Evolutionary conservation across 2,113 vertebrate species (phyloP), one percentile per base, ranked within the genome.

Genomic region (Chaetorhynchus papuensis): DNA sequence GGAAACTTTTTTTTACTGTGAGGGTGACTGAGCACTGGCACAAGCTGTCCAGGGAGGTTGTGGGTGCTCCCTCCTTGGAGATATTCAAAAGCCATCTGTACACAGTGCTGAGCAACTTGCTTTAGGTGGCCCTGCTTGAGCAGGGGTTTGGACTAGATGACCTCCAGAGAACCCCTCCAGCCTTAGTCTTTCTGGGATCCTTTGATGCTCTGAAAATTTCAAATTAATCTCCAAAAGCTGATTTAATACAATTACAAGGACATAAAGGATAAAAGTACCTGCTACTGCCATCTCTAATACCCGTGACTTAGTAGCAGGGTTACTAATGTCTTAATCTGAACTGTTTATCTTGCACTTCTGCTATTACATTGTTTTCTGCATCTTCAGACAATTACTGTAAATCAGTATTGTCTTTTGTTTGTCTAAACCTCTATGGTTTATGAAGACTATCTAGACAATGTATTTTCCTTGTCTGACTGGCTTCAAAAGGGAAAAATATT

Each of bases 1-100:
- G 69, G n/a, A 65, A 63, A n/a, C 0, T 13, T 12, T 35, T 45
- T 49, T 80, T 50, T 22, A 6, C 10, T 26, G 3, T 68, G 47
- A 47, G 9, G 8, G 11, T 35, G 6, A 30, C 13, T 0, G 0
- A 80, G 6, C 14, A 30, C 16, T 45, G 33, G 9, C 19, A 41
- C 49, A 50, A 33, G 5, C 24, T 86, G 16, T 18, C 26, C 39
- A 41, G 28, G 13, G 16, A 53, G 7, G 11, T 4, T 63, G 44
- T 59, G 17, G 24, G 53, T 16, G 49, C 23, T 71, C 35, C 27
- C 8, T 68, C 31, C 63, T 49, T n/a, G 15, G 35, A n/a, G 22
- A 45, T 24, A 41, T 5, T 57, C 20, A 64, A 45, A 90, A 84
- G 15, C 13, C 16, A 17, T 28, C 4, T 50, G 35, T 23, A 27